These are phyloP conservation scores for Tetropium fuscum DNA, from an alignment of 2,888 invertebrate species.

Conservation along the genomic window DNA sequence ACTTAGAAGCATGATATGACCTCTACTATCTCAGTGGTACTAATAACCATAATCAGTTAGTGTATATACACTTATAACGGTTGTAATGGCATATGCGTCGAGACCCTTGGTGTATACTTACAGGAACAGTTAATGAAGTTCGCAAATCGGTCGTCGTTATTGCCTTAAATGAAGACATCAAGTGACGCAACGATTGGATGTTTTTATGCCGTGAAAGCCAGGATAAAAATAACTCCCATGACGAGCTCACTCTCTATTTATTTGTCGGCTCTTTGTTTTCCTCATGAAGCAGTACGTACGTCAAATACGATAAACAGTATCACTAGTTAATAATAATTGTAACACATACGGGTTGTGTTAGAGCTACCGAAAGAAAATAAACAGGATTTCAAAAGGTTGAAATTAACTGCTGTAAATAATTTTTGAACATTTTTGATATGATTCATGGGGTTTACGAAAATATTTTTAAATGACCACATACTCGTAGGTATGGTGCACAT, in stretches of 20 bases:
- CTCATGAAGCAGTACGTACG: conserved; percentile 6
- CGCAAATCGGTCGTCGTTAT: not conserved
- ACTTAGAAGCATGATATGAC: too few relatives aligned
- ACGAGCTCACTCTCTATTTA: conserved; percentile 14
- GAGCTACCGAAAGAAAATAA: conserved; percentile 3
- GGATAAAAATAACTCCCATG: not conserved
- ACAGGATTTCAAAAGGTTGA: conserved; percentile 6
- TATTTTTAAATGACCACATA: conserved; percentile 19
- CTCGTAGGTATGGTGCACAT: too few relatives aligned
- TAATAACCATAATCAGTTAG: too few relatives aligned
- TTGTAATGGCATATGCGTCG: not conserved
- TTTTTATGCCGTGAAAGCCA: not conserved
- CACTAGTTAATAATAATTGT: conserved; percentile 19
- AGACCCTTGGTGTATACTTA: not conserved
- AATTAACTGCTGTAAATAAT: conserved; percentile 9
- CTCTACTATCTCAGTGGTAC: too few relatives aligned
- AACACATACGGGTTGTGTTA: conserved; percentile 14
- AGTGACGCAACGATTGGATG: not conserved
- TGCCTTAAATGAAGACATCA: not conserved
- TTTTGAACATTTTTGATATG: not conserved
- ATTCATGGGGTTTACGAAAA: conserved; percentile 8
- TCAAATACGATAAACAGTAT: conserved; percentile 9
- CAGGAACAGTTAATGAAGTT: not conserved
- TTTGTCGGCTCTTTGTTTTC: conserved; percentile 11
- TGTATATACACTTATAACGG: too few relatives aligned